phyloP scores from a whole-genome alignment of 2,888 invertebrate species.

The Crioceris asparagi region DNA sequence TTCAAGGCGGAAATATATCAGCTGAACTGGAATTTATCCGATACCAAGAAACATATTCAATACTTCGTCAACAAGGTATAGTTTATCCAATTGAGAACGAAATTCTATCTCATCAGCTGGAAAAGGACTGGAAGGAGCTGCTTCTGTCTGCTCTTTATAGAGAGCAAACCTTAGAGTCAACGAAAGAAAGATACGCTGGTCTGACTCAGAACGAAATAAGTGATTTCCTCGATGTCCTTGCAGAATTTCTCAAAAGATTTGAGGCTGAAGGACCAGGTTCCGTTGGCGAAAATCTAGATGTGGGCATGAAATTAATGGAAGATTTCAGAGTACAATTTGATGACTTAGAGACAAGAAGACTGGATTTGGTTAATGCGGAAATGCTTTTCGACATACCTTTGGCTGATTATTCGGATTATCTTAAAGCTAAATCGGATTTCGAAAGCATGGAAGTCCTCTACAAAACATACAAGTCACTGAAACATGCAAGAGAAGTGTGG shows the following conservation, averaged over 20 bases:
- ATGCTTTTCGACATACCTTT: constrained; percentile 79
- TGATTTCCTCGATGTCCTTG: constrained; percentile 50
- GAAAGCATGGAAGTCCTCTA: constrained; percentile 61
- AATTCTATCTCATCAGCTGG: constrained; percentile 46
- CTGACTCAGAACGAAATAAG: constrained; percentile 67
- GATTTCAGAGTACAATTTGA: constrained; percentile 55
- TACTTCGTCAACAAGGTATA: constrained; percentile 61
- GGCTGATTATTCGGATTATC: constrained; percentile 69
- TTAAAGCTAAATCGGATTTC: constrained; percentile 52
- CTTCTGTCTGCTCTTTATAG: constrained; percentile 60
- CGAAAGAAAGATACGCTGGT: constrained; percentile 79
- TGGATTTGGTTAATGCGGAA: constrained; percentile 60
- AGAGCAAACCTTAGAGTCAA: constrained; percentile 58
- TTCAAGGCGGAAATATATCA: constrained; percentile 64
- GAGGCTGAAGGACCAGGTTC: constrained; percentile 68
- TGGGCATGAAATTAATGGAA: constrained; percentile 55
- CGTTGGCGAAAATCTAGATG: constrained; percentile 66
- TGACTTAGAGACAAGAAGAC: constrained; percentile 53
- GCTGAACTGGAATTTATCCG: constrained; percentile 65
- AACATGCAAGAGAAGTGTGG: constrained; percentile 68
- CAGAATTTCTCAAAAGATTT: constrained; percentile 63
- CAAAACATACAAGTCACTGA: constrained; percentile 68
- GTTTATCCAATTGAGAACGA: constrained; percentile 45
- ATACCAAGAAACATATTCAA: constrained; percentile 68
- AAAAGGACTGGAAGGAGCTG: constrained; percentile 58